Conservation (phyloP, 2,113 vertebrate genomes). For the Sturnira hondurensis region DNA sequence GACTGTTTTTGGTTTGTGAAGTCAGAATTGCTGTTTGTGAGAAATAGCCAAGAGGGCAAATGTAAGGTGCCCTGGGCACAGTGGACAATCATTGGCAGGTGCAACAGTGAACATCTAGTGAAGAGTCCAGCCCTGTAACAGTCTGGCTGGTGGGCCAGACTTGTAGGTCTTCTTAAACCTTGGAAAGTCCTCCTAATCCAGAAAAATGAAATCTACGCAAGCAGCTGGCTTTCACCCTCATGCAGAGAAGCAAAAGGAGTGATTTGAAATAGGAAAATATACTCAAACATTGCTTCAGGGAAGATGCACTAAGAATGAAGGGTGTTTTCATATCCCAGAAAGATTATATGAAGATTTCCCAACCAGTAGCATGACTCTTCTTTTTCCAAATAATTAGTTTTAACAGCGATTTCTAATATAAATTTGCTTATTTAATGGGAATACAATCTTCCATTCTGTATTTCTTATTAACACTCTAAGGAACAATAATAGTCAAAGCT, state of each 20-base stretch:
- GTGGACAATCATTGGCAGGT: neutral
- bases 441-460: slow-evolving; percentile 52
- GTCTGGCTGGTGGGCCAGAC: too few species aligned
- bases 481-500: slow-evolving; percentile 55
- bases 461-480: slow-evolving; percentile 52
- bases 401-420: slow-evolving; percentile 53
- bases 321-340: neutral
- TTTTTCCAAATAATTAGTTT: slow-evolving; percentile 40
- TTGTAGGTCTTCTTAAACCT: neutral
- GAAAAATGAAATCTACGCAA: neutral
- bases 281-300: neutral
- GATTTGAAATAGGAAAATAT: neutral
- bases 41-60: neutral
- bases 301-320: neutral
- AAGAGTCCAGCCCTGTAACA: neutral
- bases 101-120: too few species aligned
- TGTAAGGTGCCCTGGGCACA: too few species aligned
- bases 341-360: neutral
- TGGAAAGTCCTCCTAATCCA: neutral
- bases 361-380: neutral
- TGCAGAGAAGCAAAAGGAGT: neutral
- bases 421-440: slow-evolving; percentile 43
- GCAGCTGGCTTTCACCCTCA: neutral
- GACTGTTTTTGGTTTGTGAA: neutral
- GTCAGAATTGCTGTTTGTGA: neutral